phyloP scores from a whole-genome alignment of 2,113 vertebrate genomes.

The Tapirus terrestris region DNA sequence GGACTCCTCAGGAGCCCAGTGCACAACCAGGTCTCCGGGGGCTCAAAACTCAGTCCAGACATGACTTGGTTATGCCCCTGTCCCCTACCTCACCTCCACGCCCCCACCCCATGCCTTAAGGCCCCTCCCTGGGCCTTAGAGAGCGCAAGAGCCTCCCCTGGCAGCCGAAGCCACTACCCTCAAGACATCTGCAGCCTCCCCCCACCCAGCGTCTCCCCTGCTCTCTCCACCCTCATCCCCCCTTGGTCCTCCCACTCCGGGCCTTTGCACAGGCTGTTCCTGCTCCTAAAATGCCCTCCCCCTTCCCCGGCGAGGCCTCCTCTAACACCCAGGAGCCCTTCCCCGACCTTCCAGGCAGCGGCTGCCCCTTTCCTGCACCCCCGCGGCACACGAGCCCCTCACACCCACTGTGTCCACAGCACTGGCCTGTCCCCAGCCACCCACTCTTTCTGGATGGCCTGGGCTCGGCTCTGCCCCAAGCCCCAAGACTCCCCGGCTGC shows the following conservation, averaged over 20 bases:
- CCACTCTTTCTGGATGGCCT: not conserved
- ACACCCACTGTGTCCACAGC: rapidly evolving
- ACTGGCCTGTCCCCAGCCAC: not conserved
- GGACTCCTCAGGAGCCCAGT: not conserved
- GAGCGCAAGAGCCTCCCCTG: not conserved
- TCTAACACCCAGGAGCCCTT: not conserved
- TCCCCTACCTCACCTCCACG: rapidly evolving
- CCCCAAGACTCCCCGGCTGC: not conserved
- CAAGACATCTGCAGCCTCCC: not conserved
- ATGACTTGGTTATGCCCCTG: not conserved
- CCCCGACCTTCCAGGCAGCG: not conserved
- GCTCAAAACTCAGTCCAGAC: not conserved
- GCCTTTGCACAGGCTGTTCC: not conserved
- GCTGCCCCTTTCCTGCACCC: rapidly evolving
- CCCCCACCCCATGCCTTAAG: not conserved
- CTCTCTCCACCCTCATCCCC: too few relatives aligned
- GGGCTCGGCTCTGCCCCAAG: rapidly evolving
- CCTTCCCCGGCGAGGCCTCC: not conserved
- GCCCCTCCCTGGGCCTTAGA: not conserved
- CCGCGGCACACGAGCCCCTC: not conserved
- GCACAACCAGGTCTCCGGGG: not conserved
- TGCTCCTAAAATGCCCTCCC: too few relatives aligned
- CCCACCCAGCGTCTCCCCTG: rapidly evolving
- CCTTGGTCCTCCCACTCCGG: not conserved
- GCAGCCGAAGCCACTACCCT: rapidly evolving